Conservation (phyloP, 1,140 invertebrate genomes). For the Drosophila tsacasi region DNA sequence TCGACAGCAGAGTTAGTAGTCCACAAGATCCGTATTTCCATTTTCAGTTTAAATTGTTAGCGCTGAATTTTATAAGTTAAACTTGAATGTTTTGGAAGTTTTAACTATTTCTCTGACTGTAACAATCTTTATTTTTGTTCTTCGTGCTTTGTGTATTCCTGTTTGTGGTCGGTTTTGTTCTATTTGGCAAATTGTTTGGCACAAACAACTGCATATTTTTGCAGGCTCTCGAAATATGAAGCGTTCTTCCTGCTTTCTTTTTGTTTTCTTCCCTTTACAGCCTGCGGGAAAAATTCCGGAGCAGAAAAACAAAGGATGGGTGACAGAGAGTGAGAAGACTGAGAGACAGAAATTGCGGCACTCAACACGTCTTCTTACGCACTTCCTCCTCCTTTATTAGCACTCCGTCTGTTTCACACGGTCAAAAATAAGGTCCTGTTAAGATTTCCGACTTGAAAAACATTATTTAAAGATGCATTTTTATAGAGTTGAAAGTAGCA, state of each 20-base stretch:
- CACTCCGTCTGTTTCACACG: not conserved
- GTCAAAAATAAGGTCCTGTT: not conserved
- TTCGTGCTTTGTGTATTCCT: not conserved
- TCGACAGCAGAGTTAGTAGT: not conserved
- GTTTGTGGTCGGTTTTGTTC: constrained; percentile 30
- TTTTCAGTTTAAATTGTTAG: no score
- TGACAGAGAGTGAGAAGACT: constrained; percentile 14
- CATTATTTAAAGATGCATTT: not conserved
- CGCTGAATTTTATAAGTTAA: no score
- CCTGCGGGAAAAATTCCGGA: constrained; percentile 16
- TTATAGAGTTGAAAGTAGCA: not conserved
- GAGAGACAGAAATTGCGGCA: constrained; percentile 21
- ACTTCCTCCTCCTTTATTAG: constrained; percentile 5
- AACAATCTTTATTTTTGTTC: constrained; percentile 7
- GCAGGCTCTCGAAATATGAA: constrained; percentile 56
- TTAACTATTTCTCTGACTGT: not conserved
- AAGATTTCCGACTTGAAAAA: not conserved
- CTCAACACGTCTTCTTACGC: constrained; percentile 28
- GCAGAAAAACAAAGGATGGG: not conserved
- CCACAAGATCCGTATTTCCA: no score
- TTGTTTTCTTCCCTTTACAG: constrained; percentile 4
- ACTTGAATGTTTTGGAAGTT: not conserved
- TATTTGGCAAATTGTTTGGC: constrained; percentile 62
- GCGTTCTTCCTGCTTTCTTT: constrained; percentile 23
- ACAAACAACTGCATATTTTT: constrained; percentile 69